Conservation (phyloP, 2,888 invertebrate genomes). For the Venustoraphidia nigricollis region DNA sequence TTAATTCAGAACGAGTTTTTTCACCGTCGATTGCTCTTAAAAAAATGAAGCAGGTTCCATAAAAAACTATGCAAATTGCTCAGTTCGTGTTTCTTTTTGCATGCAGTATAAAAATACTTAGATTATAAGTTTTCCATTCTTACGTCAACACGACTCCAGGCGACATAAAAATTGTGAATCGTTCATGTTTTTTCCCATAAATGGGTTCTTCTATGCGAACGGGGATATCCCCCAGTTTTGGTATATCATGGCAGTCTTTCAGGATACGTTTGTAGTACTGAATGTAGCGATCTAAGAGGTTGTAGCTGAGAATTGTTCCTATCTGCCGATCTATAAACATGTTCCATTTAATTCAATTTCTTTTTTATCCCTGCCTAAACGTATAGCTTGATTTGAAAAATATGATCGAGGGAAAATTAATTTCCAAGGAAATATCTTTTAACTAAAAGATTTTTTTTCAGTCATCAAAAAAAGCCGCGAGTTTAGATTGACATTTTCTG, state of each 20-base stretch:
- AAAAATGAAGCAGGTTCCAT: conserved; percentile 3
- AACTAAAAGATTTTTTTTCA: no score
- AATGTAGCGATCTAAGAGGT: conserved; percentile 51
- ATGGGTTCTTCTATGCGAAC: conserved; percentile 53
- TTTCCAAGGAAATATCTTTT: no score
- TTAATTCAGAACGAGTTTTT: no score
- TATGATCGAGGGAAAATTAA: no score
- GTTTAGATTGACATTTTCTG: no score
- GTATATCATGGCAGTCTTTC: conserved; percentile 43
- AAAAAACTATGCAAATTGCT: conserved; percentile 2
- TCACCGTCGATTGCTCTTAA: no score
- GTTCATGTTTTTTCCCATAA: conserved; percentile 49
- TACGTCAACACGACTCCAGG: conserved; percentile 74
- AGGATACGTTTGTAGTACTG: conserved; percentile 47
- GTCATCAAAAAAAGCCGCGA: no score
- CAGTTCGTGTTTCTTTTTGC: background rate
- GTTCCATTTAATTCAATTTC: no score
- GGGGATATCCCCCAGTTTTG: conserved; percentile 40
- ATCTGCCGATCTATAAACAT: conserved; percentile 63
- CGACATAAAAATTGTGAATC: conserved; percentile 66
- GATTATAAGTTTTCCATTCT: conserved; percentile 21
- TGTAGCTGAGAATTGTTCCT: conserved; percentile 52
- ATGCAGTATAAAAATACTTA: background rate
- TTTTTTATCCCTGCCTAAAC: no score
- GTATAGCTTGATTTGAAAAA: no score